phyloP scores from a whole-genome alignment of 37 sponge, comb jelly and placozoan species.

The Haliclona indistincta region DNA sequence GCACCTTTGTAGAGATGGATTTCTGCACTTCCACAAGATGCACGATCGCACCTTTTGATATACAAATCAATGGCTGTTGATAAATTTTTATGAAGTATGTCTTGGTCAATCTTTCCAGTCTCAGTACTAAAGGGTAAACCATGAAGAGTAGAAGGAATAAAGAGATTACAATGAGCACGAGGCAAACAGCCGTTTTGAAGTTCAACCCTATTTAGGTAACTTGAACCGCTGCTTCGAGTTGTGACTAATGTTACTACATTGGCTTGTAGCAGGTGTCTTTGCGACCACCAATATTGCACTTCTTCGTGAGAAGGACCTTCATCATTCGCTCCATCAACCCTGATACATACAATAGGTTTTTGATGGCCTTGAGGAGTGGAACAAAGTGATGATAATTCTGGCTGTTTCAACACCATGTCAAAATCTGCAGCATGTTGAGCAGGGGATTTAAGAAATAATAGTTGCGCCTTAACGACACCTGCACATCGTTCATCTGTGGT shows the following conservation, averaged over 20 bases:
- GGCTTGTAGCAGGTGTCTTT: constrained; percentile 7
- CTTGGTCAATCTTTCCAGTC: constrained; percentile 24
- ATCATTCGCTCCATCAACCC: constrained; percentile 37
- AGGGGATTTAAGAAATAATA: constrained; percentile 3
- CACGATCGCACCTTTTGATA: constrained; percentile 25
- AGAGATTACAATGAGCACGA: constrained; percentile 20
- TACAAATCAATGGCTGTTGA: constrained; percentile 25
- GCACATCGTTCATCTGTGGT: constrained; percentile 33
- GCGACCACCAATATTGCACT: constrained; percentile 26
- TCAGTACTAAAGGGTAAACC: constrained; percentile 14
- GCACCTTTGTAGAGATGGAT: constrained; percentile 34
- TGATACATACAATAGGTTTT: not conserved
- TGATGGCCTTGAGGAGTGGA: not conserved
- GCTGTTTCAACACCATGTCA: too few relatives aligned
- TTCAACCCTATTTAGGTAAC: constrained; percentile 29
- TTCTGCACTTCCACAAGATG: constrained; percentile 34
- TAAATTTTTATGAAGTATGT: constrained; percentile 11
- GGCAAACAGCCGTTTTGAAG: constrained; percentile 40
- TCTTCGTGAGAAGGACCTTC: constrained; percentile 39
- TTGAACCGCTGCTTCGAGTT: constrained; percentile 23
- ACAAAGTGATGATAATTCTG: not conserved
- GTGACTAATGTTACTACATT: constrained; percentile 29
- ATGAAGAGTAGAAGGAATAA: constrained; percentile 42
- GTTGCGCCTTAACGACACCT: constrained; percentile 34
- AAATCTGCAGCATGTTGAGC: constrained; percentile 15